A percentile compares a stretch with the other conserved stretches of the same genome.
Conservation (phyloP, 2,888 invertebrate genomes). For the Epiblema foenella region DNA sequence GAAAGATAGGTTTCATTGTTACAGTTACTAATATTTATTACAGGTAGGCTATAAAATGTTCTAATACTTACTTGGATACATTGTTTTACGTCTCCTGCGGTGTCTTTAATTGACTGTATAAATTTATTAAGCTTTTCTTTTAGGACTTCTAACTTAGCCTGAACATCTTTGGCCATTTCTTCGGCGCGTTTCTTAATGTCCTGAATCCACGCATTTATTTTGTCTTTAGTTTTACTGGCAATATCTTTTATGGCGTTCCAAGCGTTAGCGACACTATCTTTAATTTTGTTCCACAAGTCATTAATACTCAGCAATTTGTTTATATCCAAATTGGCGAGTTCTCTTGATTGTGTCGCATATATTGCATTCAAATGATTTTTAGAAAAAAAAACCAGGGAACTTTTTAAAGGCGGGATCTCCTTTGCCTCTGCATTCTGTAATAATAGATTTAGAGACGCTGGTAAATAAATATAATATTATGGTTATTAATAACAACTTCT, state of each 20-base stretch:
- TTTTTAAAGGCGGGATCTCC: constrained; percentile 7
- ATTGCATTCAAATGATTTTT: constrained; percentile 19
- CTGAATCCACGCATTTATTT: constrained; percentile 53
- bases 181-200: constrained; percentile 54
- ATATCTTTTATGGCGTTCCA: constrained; percentile 59
- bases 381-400: not conserved
- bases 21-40: not conserved
- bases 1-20: not conserved
- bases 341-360: constrained; percentile 28
- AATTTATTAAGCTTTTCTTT: constrained; percentile 50
- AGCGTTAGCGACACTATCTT: constrained; percentile 52
- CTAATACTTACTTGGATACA: constrained; percentile 60
- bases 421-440: constrained; percentile 33
- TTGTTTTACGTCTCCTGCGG: constrained; percentile 53
- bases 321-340: constrained; percentile 45
- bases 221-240: constrained; percentile 54
- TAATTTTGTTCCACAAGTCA: constrained; percentile 56
- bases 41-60: not conserved
- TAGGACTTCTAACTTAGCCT: constrained; percentile 51
- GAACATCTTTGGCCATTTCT: constrained; percentile 49
- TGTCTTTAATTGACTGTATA: constrained; percentile 51
- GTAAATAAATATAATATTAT: not conserved
- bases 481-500: not conserved
- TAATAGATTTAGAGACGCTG: not conserved
- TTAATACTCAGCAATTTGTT: constrained; percentile 25